Evolutionary conservation across 2,888 invertebrate genomes (phyloP), one percentile per base, ranked within the genome.

Genomic region (Amphiduros pacificus): DNA sequence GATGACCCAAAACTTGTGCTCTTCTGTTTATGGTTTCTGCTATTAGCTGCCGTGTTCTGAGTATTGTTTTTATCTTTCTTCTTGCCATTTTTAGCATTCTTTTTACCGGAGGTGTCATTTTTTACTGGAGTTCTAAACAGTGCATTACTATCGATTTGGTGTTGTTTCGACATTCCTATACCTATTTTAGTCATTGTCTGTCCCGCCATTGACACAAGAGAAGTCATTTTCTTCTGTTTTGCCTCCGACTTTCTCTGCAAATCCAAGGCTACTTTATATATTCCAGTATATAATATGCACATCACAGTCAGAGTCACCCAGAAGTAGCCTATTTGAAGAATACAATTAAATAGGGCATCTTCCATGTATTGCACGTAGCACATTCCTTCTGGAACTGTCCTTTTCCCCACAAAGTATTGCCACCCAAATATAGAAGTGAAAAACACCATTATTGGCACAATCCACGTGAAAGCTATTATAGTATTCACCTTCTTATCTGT

Each of bases 341-440:
- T 92, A 70, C 97, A 96, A 82, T 98, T 98, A 82, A 99, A 97
- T 58, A 96, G 89, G 0, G 97, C 94, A 82, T 98, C 94, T 82
- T 95, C 95, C 65, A 98, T 87, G 84, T 99, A 99, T 84, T 98
- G 97, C 20, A 98, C 97, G 61, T 93, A 91, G 80, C 97, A 98
- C 83, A 93, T 90, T 1, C 92, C 92, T 17, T 92, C 91, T 72
- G 88, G 85, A 57, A 96, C 86, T 73, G 95, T 93, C 64, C 96
- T 86, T 77, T 90, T 91, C 24, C 97, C 97, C 51, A 94, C 91
- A 78, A 98, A 98, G 82, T 95, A 94, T 79, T 97, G 97, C 96
- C 98, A 99, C 49, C 98, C 98, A 78, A 99, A 96, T 71, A 99
- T 98, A 67, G 95, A 94, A 70, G 94, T 94, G 84, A 98, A 98